A percentile compares a stretch with the other conserved stretches of the same genome.
Conservation (phyloP, 2,888 invertebrate species). For the Harpalus rubripes region DNA sequence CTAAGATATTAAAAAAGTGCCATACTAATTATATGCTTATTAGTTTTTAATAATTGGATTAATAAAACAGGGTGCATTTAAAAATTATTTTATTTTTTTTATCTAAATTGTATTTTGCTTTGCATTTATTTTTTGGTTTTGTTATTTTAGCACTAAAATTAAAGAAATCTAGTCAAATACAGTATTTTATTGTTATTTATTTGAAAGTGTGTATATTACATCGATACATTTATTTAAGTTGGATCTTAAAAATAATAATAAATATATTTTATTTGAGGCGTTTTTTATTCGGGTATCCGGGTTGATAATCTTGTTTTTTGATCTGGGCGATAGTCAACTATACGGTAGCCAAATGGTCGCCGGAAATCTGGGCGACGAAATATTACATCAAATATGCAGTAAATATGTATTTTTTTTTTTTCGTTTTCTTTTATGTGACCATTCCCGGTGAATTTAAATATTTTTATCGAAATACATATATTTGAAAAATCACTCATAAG, state of each 20-base stretch:
- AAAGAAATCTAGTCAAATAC: conserved; percentile 34
- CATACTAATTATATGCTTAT: conserved; percentile 22
- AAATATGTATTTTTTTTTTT: too few species aligned
- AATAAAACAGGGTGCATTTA: conserved; percentile 41
- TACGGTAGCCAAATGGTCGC: too few species aligned
- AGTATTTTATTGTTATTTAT: conserved; percentile 40
- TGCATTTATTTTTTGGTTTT: conserved; percentile 12
- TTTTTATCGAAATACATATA: too few species aligned
- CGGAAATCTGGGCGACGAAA: too few species aligned
- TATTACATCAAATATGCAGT: too few species aligned
- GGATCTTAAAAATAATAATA: too few species aligned
- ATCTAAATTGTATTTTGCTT: conserved; percentile 16
- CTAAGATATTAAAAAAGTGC: conserved; percentile 46
- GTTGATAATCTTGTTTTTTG: background rate
- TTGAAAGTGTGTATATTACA: conserved; percentile 65
- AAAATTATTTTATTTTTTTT: conserved; percentile 18
- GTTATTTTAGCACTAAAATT: conserved; percentile 9
- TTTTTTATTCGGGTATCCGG: too few species aligned
- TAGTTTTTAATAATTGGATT: conserved; percentile 29
- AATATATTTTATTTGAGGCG: too few species aligned
- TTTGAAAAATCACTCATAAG: too few species aligned
- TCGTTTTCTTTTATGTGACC: too few species aligned
- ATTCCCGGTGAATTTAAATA: too few species aligned
- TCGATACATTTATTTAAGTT: conserved; percentile 49
- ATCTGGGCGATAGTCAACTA: too few species aligned